Percentiles rank a stretch among this genome's conserved stretches.
These are phyloP conservation scores for Ceyx margarethae DNA, from an alignment of 2,113 vertebrate species.

Conservation along the genomic window DNA sequence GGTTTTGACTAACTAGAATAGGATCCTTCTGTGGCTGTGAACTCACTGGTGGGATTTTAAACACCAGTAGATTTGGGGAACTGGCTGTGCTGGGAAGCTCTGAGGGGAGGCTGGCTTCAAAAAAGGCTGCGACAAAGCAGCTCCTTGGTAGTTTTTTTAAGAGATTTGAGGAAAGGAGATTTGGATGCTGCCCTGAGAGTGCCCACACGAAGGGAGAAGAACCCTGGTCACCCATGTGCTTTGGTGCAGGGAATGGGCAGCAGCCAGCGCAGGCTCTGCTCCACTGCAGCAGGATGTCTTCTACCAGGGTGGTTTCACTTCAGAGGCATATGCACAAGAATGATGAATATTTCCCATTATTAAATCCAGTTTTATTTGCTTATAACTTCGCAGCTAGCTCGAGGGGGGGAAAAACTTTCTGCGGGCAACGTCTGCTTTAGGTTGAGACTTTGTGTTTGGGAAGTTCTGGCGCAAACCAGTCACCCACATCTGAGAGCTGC, in stretches of 20 bases:
- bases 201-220: neutral
- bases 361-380: constrained; percentile 53
- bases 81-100: neutral
- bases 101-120: neutral
- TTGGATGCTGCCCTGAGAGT: neutral
- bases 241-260: neutral
- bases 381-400: neutral
- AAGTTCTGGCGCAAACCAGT: constrained; percentile 31
- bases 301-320: constrained; percentile 31
- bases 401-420: neutral
- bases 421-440: constrained; percentile 39
- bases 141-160: neutral
- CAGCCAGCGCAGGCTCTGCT: neutral
- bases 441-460: constrained; percentile 37
- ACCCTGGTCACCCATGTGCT: neutral
- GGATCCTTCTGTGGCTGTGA: fast-evolving
- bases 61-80: fast-evolving
- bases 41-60: fast-evolving
- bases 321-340: neutral
- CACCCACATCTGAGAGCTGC: constrained; percentile 5
- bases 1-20: fast-evolving
- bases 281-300: neutral
- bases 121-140: neutral
- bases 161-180: neutral
- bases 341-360: constrained; percentile 54